Evolutionary conservation across 2,113 vertebrate genomes (phyloP).

Genomic region (Coturnix japonica): DNA sequence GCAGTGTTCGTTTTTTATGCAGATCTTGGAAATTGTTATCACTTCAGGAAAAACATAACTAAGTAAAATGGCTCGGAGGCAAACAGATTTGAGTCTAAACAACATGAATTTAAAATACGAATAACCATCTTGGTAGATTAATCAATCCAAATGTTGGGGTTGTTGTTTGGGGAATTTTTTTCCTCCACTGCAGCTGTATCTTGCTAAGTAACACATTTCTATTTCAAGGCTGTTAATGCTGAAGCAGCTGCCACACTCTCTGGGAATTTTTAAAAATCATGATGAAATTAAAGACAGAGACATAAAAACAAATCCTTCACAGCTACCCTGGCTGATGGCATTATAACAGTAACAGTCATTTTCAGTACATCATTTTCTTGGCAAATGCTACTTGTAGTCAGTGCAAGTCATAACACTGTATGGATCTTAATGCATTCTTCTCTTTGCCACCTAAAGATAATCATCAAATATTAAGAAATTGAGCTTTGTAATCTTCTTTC

Average conservation of each 20-base stretch:
- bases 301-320: conserved; percentile 62
- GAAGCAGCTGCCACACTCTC: conserved; percentile 77
- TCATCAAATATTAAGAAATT: conserved; percentile 38
- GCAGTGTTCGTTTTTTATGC: conserved; percentile 66
- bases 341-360: conserved; percentile 62
- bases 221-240: conserved; percentile 79
- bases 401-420: conserved; percentile 5
- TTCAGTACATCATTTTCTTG: conserved; percentile 51
- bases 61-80: conserved; percentile 75
- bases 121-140: conserved; percentile 75
- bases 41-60: conserved; percentile 71
- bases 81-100: conserved; percentile 79
- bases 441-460: conserved; percentile 12
- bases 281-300: conserved; percentile 76
- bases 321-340: conserved; percentile 48
- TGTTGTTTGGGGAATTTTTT: conserved; percentile 64
- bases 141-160: conserved; percentile 75
- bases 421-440: conserved; percentile 14
- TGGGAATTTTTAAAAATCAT: conserved; percentile 76
- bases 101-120: conserved; percentile 78
- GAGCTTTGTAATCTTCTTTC: neutral
- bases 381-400: conserved; percentile 36
- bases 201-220: conserved; percentile 78
- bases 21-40: conserved; percentile 71
- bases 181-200: conserved; percentile 78